Evolutionary conservation across 2,888 invertebrate species (phyloP).

Genomic region (Epinotia nisella): DNA sequence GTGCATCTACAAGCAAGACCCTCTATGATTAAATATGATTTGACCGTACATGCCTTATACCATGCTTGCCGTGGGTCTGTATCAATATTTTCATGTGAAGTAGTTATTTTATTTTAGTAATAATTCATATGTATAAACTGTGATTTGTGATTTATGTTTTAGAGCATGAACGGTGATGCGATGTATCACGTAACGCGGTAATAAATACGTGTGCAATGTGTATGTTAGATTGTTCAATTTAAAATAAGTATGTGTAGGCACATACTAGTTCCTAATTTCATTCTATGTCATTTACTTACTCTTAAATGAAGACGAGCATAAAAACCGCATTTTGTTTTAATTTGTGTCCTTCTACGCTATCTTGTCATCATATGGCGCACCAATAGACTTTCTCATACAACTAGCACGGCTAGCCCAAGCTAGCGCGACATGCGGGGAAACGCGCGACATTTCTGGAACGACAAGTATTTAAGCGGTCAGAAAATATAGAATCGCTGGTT

Average conservation of each 20-base stretch:
- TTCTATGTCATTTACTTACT: slow-evolving; percentile 19
- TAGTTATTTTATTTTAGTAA: not conserved
- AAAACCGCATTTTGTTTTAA: slow-evolving; percentile 10
- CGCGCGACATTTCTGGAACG: not conserved
- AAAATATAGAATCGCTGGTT: too few relatives aligned
- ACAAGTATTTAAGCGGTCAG: too few relatives aligned
- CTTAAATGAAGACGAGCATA: not conserved
- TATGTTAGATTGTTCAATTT: not conserved
- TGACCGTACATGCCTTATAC: too few relatives aligned
- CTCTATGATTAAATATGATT: too few relatives aligned
- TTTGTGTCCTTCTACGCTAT: not conserved
- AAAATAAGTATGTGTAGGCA: not conserved
- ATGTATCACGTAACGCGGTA: not conserved
- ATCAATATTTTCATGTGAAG: not conserved
- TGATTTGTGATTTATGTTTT: not conserved
- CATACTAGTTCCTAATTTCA: slow-evolving; percentile 10
- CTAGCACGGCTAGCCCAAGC: not conserved
- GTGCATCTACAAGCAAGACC: too few relatives aligned
- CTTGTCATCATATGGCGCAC: too few relatives aligned
- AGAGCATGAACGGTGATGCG: not conserved
- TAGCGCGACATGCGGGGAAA: not conserved
- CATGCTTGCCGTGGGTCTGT: not conserved
- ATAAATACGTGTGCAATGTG: not conserved
- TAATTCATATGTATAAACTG: not conserved
- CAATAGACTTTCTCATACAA: not conserved